These are phyloP conservation scores for Atta texana DNA, from an alignment of 1,140 invertebrate genomes.

Conservation along the genomic window DNA sequence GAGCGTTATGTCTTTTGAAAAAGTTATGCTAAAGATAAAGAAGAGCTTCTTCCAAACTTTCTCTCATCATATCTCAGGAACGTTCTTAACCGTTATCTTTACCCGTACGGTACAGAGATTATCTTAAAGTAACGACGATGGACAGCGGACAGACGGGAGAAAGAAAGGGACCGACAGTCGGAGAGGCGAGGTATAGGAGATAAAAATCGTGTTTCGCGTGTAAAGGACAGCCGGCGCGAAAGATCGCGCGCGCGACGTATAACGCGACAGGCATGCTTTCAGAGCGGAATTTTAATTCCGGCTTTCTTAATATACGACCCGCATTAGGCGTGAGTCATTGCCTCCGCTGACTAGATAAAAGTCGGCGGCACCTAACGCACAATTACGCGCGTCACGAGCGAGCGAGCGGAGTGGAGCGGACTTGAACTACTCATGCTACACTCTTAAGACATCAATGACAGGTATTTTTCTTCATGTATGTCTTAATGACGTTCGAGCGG, in stretches of 20 bases:
- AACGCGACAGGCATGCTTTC: slow-evolving; percentile 43
- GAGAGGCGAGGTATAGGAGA: neutral
- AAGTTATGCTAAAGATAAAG: slow-evolving; percentile 10
- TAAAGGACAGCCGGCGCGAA: slow-evolving; percentile 29
- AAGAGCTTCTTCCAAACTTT: slow-evolving; percentile 25
- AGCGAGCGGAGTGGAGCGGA: slow-evolving; percentile 15
- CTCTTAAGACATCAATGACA: slow-evolving; percentile 42
- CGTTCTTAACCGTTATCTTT: slow-evolving; percentile 57
- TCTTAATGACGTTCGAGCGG: slow-evolving; percentile 47
- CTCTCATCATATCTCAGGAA: slow-evolving; percentile 3
- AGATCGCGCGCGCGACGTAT: slow-evolving; percentile 45
- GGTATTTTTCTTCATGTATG: slow-evolving; percentile 15
- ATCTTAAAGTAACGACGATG: slow-evolving; percentile 21
- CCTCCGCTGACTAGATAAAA: slow-evolving; percentile 31
- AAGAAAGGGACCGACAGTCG: neutral
- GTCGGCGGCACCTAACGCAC: slow-evolving; percentile 64
- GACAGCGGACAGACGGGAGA: neutral
- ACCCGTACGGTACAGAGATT: slow-evolving; percentile 1
- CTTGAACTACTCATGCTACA: slow-evolving; percentile 19
- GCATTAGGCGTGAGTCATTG: slow-evolving; percentile 66
- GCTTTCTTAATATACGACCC: slow-evolving; percentile 56
- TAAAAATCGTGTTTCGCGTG: slow-evolving; percentile 23
- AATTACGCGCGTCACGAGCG: slow-evolving; percentile 50
- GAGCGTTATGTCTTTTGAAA: slow-evolving; percentile 15
- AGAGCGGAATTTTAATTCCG: slow-evolving; percentile 44